Conservation (phyloP, 2,113 vertebrate genomes). For the Grantiella picta region DNA sequence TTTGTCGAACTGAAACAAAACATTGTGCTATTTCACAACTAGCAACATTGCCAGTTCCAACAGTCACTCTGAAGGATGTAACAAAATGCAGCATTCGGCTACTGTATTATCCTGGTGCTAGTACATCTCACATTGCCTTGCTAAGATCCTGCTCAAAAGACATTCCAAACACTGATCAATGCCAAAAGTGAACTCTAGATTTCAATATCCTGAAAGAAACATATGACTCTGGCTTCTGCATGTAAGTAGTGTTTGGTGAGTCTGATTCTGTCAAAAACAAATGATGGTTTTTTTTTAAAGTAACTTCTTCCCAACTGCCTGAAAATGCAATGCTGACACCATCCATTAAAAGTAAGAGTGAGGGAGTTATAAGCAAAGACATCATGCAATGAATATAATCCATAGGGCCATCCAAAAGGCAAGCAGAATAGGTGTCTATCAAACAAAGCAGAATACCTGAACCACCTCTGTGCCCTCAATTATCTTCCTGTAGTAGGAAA, state of each 20-base stretch:
- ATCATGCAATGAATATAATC: background rate
- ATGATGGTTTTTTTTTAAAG: background rate
- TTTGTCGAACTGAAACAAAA: background rate
- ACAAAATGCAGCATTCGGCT: background rate
- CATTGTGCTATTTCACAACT: background rate
- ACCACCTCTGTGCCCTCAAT: conserved; percentile 97
- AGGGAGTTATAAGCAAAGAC: background rate
- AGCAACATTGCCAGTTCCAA: background rate
- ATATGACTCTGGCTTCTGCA: background rate
- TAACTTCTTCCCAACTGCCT: background rate
- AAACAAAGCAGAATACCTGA: conserved; percentile 78
- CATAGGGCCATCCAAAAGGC: background rate
- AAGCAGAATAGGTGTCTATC: background rate
- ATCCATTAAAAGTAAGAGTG: background rate
- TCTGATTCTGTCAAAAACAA: background rate
- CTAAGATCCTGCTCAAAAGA: background rate
- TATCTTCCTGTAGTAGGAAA: conserved; percentile 96
- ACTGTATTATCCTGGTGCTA: background rate
- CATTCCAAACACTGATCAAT: background rate
- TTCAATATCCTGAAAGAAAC: background rate
- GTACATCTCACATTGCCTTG: background rate
- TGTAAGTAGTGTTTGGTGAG: background rate
- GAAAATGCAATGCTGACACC: background rate
- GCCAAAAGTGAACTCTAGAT: background rate
- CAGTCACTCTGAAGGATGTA: background rate